Base-by-base conservation (phyloP, 1,140 invertebrate genomes). In the Neotoxoptera formosana region DNA sequence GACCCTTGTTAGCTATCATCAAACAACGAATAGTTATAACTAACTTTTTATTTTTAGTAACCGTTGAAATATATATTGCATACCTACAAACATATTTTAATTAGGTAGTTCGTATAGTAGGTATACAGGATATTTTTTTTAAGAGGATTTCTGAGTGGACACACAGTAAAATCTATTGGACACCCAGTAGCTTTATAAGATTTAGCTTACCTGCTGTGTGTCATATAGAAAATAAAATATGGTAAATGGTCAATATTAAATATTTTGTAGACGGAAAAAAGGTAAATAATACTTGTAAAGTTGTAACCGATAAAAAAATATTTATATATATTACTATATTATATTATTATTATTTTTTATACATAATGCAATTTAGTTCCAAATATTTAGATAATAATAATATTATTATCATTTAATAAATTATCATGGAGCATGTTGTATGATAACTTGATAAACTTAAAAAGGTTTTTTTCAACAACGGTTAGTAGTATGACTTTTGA, bases 1-100 rank as follows among this genome's bases (percentile, higher is more conserved):
- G 51, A 6, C 41, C 89, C 53, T 90, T 90, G 88, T 90, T 53
- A 86, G 41, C 36, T 34, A 34, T 56, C n/a, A 21, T 56, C n/a
- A 20, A 90, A 53, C 88, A 86, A n/a, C 84, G 45, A 86, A 86
- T 47, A 45, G 14, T 86, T 48, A 86, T 48, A 76, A 30, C 34
- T 23, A 86, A 25, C 23, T 45, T 86, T 86, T 86, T 86, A 86
- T 86, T 86, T 86, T 86, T 86, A 86, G 84, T 17, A 23, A 45
- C 21, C 20, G 83, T 84, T 45, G 83, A 84, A 76, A 76, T 20
- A 76, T 76, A n/a, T n/a, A 76, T 76, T 17, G 30, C n/a, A 7
- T 76, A 76, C 60, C n/a, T 76, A 76, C 60, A 76, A 76, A 76
- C 14, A 34, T 0, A 76, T 76, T 76, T 76, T 76, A 76, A 76